These are phyloP conservation scores for Catharus fuscescens DNA, from an alignment of 2,113 vertebrate species.

Conservation along the genomic window DNA sequence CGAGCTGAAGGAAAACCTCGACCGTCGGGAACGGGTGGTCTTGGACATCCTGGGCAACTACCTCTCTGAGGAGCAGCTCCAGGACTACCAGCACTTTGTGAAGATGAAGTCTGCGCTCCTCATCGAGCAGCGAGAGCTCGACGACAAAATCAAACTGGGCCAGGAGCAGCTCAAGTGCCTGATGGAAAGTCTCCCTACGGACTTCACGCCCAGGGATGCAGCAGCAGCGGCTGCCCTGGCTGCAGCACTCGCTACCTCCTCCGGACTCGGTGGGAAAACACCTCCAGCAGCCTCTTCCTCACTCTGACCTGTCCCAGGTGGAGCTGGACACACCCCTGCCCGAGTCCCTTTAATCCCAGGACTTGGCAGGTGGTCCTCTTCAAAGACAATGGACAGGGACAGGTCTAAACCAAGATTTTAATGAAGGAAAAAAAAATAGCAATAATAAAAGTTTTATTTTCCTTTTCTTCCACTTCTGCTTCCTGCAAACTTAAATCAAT, in stretches of 20 bases:
- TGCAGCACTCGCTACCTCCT: constrained; percentile 75
- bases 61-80: constrained; percentile 83
- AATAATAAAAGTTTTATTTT: constrained; percentile 35
- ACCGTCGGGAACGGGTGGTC: constrained; percentile 88
- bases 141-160: constrained; percentile 87
- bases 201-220: constrained; percentile 58
- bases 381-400: background rate
- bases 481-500: background rate
- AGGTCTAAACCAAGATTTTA: constrained; percentile 28
- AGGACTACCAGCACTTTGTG: constrained; percentile 87
- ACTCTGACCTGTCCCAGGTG: constrained; percentile 48
- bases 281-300: constrained; percentile 63
- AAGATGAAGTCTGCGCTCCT: constrained; percentile 89
- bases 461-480: constrained; percentile 39
- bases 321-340: background rate
- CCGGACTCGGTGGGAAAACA: constrained; percentile 19
- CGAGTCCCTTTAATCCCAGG: constrained; percentile 27
- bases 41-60: constrained; percentile 84
- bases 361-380: background rate
- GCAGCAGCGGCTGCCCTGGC: constrained; percentile 37
- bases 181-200: constrained; percentile 80
- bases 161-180: constrained; percentile 89
- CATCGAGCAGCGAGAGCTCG: constrained; percentile 90
- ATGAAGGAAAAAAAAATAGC: constrained; percentile 28
- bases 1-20: constrained; percentile 96